These are phyloP conservation scores for Osedax frankpressi DNA, from an alignment of 2,888 invertebrate species.

Conservation along the genomic window DNA sequence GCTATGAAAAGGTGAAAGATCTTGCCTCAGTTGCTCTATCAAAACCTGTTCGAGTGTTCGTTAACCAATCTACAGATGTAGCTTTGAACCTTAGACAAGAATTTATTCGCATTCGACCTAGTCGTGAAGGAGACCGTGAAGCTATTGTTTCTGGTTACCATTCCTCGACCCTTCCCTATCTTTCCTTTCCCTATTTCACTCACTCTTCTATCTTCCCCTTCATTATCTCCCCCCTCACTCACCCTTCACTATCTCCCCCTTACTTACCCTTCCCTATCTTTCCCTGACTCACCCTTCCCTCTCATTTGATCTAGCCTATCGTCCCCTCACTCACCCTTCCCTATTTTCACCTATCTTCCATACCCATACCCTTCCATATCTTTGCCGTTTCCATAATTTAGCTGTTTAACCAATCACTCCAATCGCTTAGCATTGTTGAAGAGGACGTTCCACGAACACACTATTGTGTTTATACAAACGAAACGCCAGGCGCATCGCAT, in stretches of 20 bases:
- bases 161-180: too few species aligned
- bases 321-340: too few species aligned
- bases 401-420: neutral
- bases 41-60: constrained; percentile 84
- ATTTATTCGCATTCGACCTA: constrained; percentile 74
- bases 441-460: constrained; percentile 76
- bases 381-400: too few species aligned
- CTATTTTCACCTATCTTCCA: too few species aligned
- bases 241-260: too few species aligned
- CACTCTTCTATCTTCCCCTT: too few species aligned
- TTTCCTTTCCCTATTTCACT: too few species aligned
- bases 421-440: constrained; percentile 57
- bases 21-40: constrained; percentile 79
- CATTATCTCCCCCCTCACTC: too few species aligned
- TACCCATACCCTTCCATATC: too few species aligned
- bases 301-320: too few species aligned
- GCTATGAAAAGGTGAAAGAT: constrained; percentile 58
- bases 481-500: constrained; percentile 86
- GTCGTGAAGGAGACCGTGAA: constrained; percentile 76
- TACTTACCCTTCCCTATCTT: too few species aligned
- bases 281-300: too few species aligned
- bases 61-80: constrained; percentile 87
- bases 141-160: constrained; percentile 56
- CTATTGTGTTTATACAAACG: constrained; percentile 90
- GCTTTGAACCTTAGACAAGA: constrained; percentile 90